phyloP scores from a whole-genome alignment of 2,888 invertebrate genomes.

The Sympetrum striolatum region DNA sequence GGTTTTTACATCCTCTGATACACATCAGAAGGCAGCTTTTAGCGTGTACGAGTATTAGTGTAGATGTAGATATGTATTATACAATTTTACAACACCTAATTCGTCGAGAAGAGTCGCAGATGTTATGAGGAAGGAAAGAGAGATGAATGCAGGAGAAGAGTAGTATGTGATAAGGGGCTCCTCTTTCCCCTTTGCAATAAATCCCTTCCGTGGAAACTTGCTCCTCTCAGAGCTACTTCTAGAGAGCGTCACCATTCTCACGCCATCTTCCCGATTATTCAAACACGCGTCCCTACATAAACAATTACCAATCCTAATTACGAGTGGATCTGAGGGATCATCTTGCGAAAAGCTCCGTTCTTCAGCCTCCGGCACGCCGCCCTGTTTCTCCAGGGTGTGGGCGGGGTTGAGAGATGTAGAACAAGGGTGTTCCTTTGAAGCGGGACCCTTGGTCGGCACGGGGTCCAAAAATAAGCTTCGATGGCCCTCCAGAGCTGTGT shows the following conservation, averaged over 20 bases:
- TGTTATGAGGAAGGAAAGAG: no score
- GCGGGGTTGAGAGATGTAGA: neutral
- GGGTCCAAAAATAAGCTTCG: neutral
- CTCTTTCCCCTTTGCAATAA: neutral
- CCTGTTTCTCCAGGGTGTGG: neutral
- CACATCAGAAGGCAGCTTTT: no score
- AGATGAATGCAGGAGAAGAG: no score
- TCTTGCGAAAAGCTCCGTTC: constrained; percentile 33
- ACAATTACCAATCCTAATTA: constrained; percentile 46
- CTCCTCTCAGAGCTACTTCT: neutral
- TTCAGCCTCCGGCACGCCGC: constrained; percentile 7
- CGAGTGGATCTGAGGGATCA: constrained; percentile 42
- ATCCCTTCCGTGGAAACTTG: neutral
- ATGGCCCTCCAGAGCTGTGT: neutral
- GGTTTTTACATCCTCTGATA: no score
- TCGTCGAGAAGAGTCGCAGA: no score
- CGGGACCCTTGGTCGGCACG: neutral
- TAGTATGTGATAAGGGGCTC: no score
- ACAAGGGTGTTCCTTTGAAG: neutral
- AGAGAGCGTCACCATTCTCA: neutral
- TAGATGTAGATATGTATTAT: no score
- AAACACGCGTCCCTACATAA: constrained; percentile 45
- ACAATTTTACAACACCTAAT: no score
- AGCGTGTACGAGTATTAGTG: no score
- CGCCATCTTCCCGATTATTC: constrained; percentile 38